A percentile compares a stretch with the other conserved stretches of the same genome.
Conservation (phyloP, 2,888 invertebrate species). For the Drosophila demipolita region DNA sequence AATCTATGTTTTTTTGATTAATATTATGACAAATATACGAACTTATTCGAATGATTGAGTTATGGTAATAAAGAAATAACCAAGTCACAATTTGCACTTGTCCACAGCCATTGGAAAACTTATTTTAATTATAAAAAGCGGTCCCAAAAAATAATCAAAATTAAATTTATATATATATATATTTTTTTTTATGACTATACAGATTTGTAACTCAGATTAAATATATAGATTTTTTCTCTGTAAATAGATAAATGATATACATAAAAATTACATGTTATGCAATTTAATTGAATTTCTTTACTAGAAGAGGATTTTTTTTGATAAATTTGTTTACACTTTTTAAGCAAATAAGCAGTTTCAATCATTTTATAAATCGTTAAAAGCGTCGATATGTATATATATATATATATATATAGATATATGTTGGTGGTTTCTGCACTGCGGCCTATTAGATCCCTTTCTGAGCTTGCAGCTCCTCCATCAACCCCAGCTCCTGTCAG, state of each 20-base stretch:
- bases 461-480: no score
- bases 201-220: not conserved
- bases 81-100: not conserved
- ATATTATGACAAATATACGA: not conserved
- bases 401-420: no score
- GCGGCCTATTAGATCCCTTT: no score
- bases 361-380: not conserved
- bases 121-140: not conserved
- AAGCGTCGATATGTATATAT: no score
- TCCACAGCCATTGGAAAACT: not conserved
- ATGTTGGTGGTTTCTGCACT: no score
- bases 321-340: not conserved
- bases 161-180: not conserved
- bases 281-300: not conserved
- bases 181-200: not conserved
- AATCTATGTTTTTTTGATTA: not conserved
- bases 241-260: not conserved
- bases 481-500: no score
- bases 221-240: not conserved
- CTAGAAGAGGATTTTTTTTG: no score
- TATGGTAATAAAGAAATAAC: not conserved
- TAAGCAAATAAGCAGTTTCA: not conserved
- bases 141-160: not conserved
- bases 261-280: not conserved
- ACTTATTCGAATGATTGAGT: not conserved